Conservation (phyloP, 2,888 invertebrate species). For the Drosophila hamatofila region DNA sequence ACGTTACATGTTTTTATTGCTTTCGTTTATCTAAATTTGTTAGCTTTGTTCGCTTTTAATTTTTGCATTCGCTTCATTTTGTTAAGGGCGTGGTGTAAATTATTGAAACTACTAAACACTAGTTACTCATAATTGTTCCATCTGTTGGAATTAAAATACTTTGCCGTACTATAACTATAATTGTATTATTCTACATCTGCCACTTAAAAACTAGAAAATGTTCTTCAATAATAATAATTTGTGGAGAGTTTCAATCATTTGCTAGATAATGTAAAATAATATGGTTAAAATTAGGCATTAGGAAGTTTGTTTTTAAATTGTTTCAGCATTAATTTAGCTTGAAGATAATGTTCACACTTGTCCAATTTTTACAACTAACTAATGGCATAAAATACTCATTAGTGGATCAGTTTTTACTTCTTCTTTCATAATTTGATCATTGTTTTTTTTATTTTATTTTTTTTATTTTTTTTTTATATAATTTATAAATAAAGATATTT, state of each 20-base stretch:
- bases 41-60: conserved; percentile 63
- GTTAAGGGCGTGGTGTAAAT: conserved; percentile 67
- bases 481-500: conserved; percentile 63
- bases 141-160: conserved; percentile 61
- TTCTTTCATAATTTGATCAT: conserved; percentile 22
- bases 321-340: conserved; percentile 65
- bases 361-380: conserved; percentile 62
- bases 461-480: conserved; percentile 7
- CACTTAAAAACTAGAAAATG: conserved; percentile 43
- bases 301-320: conserved; percentile 55
- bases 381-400: conserved; percentile 53
- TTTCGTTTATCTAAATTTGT: conserved; percentile 60
- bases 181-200: conserved; percentile 38
- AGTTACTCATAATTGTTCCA: conserved; percentile 69
- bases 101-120: conserved; percentile 78
- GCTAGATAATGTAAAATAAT: conserved; percentile 20
- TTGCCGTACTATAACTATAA: conserved; percentile 27
- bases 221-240: conserved; percentile 46
- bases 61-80: conserved; percentile 22
- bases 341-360: conserved; percentile 73
- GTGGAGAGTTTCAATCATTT: conserved; percentile 31
- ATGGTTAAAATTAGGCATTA: conserved; percentile 40
- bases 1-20: conserved; percentile 66
- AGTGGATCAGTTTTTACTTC: conserved; percentile 35
- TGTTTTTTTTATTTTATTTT: conserved; percentile 1